Evolutionary conservation across 2,797 vertebrate genomes (phyloP).

Genomic region (Nyctalus aviator): DNA sequence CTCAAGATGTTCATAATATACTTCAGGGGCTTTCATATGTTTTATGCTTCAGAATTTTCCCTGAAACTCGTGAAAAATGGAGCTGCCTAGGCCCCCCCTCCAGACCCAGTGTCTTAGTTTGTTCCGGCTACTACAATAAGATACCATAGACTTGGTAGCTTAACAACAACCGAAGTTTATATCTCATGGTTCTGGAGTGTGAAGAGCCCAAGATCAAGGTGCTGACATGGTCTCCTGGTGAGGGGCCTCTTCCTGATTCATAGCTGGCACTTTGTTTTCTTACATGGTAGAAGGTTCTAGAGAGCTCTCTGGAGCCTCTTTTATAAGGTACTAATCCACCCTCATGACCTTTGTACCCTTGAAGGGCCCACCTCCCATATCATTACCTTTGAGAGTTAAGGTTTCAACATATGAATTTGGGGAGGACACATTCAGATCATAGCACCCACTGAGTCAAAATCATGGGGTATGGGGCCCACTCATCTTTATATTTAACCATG

Average conservation of each 20-base stretch:
- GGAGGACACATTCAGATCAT: background rate
- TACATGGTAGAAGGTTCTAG: background rate
- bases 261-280: background rate
- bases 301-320: background rate
- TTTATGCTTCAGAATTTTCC: conserved; percentile 13
- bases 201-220: background rate
- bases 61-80: conserved; percentile 49
- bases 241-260: background rate
- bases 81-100: background rate
- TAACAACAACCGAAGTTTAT: background rate
- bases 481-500: conserved; percentile 20
- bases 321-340: background rate
- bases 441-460: conserved; percentile 27
- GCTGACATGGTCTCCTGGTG: background rate
- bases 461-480: background rate
- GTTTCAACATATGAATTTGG: background rate
- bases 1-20: conserved; percentile 38
- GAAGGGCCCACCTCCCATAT: background rate
- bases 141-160: background rate
- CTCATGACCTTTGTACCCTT: background rate
- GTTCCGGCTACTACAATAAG: background rate
- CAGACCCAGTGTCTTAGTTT: background rate
- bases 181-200: background rate
- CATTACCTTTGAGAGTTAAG: background rate
- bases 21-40: background rate